Evolutionary conservation across 2,113 vertebrate species (phyloP).

Genomic region (Motacilla alba): DNA sequence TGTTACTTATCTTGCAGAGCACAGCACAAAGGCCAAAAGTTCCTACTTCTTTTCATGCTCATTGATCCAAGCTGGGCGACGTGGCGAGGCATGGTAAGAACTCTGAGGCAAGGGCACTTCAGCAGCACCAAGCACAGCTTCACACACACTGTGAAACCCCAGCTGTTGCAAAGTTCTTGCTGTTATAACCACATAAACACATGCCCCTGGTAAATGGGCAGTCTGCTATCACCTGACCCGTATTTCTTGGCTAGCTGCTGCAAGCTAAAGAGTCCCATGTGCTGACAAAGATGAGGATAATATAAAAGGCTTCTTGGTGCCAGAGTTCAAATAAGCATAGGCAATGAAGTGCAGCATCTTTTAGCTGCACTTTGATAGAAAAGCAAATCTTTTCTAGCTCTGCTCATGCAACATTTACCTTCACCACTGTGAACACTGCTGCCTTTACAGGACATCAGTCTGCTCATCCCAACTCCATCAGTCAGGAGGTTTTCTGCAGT

Average conservation of each 20-base stretch:
- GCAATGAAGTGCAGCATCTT: not conserved
- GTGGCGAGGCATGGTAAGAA: fast-evolving
- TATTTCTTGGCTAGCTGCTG: not conserved
- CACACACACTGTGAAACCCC: not conserved
- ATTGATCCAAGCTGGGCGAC: not conserved
- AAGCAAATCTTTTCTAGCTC: not conserved
- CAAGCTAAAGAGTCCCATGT: not conserved
- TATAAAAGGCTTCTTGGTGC: not conserved
- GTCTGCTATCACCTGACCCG: not conserved
- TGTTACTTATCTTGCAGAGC: constrained; percentile 16
- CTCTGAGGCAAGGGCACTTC: not conserved
- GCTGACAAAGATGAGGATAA: not conserved
- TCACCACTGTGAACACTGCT: not conserved
- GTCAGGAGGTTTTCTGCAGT: not conserved
- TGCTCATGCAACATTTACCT: not conserved
- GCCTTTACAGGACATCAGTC: not conserved
- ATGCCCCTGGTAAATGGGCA: not conserved
- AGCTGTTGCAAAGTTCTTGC: not conserved
- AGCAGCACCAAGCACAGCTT: not conserved
- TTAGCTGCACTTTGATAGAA: not conserved
- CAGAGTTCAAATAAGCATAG: not conserved
- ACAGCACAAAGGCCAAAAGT: constrained; percentile 1
- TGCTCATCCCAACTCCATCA: not conserved
- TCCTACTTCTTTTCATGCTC: not conserved
- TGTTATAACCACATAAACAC: not conserved